phyloP scores from a whole-genome alignment of 2,113 vertebrate species.

The Reinhardtius hippoglossoides region DNA sequence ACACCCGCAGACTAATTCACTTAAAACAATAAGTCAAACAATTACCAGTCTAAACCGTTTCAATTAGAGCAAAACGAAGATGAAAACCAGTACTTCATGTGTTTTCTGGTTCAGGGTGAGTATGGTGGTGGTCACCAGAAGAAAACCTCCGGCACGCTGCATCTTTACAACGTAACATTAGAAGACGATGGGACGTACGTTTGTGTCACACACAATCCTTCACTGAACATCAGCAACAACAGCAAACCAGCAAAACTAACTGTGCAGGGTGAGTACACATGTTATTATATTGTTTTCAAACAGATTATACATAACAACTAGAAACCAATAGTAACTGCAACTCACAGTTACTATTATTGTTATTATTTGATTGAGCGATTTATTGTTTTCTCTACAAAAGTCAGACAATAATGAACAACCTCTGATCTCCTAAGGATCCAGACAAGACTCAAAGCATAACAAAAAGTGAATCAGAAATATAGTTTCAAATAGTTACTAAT shows the following conservation, averaged over 20 bases:
- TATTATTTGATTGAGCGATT: too few relatives aligned
- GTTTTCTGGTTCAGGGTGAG: conserved; percentile 72
- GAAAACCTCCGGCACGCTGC: conserved; percentile 82
- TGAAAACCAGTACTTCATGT: background rate
- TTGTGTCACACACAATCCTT: conserved; percentile 79
- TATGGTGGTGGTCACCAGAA: conserved; percentile 80
- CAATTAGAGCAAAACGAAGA: background rate
- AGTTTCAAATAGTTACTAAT: too few relatives aligned
- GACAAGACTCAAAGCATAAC: too few relatives aligned
- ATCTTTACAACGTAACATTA: conserved; percentile 74
- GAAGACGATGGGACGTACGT: conserved; percentile 78
- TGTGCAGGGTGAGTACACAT: conserved; percentile 71
- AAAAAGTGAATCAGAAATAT: too few relatives aligned
- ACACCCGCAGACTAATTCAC: background rate
- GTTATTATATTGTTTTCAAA: background rate
- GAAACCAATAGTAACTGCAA: too few relatives aligned
- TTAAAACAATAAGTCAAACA: background rate
- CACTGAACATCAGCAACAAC: conserved; percentile 71
- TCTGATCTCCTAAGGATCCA: too few relatives aligned
- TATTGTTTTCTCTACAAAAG: too few relatives aligned
- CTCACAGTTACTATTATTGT: too few relatives aligned
- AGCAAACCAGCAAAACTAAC: conserved; percentile 77
- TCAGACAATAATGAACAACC: too few relatives aligned
- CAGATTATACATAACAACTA: too few relatives aligned
- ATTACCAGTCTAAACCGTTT: too few relatives aligned